A percentile compares a stretch with the other conserved stretches of the same genome.
Evolutionary conservation across 2,888 invertebrate genomes (phyloP).

Genomic region (Itoplectis maculator): DNA sequence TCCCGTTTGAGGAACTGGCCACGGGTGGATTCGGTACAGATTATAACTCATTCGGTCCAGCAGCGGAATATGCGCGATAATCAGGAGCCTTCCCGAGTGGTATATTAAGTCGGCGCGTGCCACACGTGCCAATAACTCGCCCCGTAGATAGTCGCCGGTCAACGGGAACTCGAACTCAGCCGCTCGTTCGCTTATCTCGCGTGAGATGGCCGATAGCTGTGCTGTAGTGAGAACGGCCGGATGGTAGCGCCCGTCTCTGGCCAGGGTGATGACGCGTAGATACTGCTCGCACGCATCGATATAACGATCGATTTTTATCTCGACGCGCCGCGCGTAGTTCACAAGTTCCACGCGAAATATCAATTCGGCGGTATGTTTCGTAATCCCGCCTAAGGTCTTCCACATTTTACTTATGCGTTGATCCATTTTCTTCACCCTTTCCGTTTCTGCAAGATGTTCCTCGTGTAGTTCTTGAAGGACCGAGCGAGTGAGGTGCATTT

Average conservation of each 20-base stretch:
- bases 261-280: not conserved
- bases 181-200: not conserved
- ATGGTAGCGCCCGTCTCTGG: not conserved
- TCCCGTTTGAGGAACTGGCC: too few relatives aligned
- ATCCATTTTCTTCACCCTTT: not conserved
- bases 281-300: slow-evolving; percentile 6
- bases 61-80: too few relatives aligned
- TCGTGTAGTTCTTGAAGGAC: slow-evolving; percentile 17
- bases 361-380: not conserved
- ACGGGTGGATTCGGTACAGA: too few relatives aligned
- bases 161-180: slow-evolving; percentile 4
- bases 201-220: not conserved
- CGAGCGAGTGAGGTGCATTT: slow-evolving; percentile 6
- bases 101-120: not conserved
- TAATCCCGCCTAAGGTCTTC: not conserved
- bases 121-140: not conserved
- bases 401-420: not conserved
- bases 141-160: not conserved
- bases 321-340: not conserved
- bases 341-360: slow-evolving; percentile 2
- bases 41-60: too few relatives aligned
- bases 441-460: not conserved
- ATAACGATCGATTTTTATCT: not conserved
- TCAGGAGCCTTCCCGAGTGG: too few relatives aligned
- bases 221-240: not conserved